Percentiles rank a stretch among this genome's conserved stretches.
phyloP scores from a whole-genome alignment of 1,140 invertebrate species.

The Leptinotarsa lineolata region DNA sequence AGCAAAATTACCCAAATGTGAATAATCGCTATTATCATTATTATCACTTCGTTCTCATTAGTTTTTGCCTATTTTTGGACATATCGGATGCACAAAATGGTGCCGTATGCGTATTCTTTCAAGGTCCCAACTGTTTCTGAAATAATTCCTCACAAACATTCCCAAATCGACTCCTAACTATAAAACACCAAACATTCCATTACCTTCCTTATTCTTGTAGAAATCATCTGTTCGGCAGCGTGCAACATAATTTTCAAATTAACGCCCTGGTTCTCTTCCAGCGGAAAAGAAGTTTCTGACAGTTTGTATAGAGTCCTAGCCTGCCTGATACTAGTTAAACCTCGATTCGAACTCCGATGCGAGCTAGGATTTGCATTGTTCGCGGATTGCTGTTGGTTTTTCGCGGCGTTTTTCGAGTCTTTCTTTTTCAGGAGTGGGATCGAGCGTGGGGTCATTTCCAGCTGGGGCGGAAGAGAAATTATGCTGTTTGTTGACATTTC shows the following conservation, averaged over 20 bases:
- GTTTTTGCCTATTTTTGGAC: no score
- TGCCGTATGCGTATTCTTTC: no score
- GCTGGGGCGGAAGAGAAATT: slow-evolving; percentile 45
- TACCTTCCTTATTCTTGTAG: slow-evolving; percentile 42
- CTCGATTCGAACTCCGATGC: background rate
- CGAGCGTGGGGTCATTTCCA: slow-evolving; percentile 45
- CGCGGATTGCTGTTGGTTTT: background rate
- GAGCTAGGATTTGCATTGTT: slow-evolving; percentile 12
- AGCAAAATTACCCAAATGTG: no score
- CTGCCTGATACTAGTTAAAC: slow-evolving; percentile 5
- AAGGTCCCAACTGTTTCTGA: no score
- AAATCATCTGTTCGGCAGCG: slow-evolving; percentile 41
- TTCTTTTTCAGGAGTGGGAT: slow-evolving; percentile 36
- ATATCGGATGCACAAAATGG: no score
- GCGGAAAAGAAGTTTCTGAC: slow-evolving; percentile 45
- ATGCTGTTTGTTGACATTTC: slow-evolving; percentile 49
- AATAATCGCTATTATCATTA: no score
- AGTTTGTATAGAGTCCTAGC: slow-evolving; percentile 38
- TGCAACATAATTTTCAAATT: slow-evolving; percentile 51
- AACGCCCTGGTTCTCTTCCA: slow-evolving; percentile 43
- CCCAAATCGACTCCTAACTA: no score
- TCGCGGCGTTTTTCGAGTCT: slow-evolving; percentile 26
- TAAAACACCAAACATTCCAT: slow-evolving; percentile 17
- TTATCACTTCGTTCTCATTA: no score
- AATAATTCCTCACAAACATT: no score